These are phyloP conservation scores for Drosophila pruinosa DNA, from an alignment of 1,140 invertebrate genomes.

Conservation along the genomic window DNA sequence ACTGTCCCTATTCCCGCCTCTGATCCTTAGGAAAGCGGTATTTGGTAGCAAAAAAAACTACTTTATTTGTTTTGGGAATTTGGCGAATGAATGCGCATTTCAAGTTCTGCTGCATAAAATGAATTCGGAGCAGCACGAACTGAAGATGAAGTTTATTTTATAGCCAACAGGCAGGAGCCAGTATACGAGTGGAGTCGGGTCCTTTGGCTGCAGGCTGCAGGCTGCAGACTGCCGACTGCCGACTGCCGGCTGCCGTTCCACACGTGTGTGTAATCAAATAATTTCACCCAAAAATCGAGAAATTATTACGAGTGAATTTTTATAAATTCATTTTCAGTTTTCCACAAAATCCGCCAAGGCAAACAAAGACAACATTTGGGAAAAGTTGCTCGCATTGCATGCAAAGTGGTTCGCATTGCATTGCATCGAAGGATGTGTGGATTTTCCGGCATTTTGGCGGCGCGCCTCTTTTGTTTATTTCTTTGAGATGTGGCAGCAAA, in stretches of 20 bases:
- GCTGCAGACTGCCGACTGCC: too few species aligned
- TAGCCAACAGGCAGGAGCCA: conserved; percentile 33
- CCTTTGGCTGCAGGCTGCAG: not conserved
- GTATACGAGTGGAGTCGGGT: not conserved
- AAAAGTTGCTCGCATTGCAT: conserved; percentile 67
- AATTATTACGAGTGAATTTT: conserved; percentile 77
- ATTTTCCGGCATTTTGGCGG: conserved; percentile 74
- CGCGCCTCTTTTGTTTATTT: conserved; percentile 72
- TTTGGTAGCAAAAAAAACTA: conserved; percentile 33
- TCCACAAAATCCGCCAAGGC: conserved; percentile 32
- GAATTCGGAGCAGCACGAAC: conserved; percentile 36
- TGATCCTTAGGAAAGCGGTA: not conserved
- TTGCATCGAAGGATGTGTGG: conserved; percentile 66
- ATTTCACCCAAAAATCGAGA: conserved; percentile 75
- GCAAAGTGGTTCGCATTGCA: conserved; percentile 57
- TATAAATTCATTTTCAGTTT: conserved; percentile 74
- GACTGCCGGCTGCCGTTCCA: conserved; percentile 46
- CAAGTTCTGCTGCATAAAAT: not conserved
- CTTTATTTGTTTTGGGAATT: conserved; percentile 77
- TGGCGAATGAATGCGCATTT: conserved; percentile 58
- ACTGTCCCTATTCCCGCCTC: not conserved
- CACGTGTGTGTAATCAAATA: conserved; percentile 81
- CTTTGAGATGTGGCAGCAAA: conserved; percentile 63
- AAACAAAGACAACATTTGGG: not conserved
- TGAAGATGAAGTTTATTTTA: conserved; percentile 79